These are phyloP conservation scores for Chrysemys picta DNA, from an alignment of 2,113 vertebrate genomes.

Conservation along the genomic window DNA sequence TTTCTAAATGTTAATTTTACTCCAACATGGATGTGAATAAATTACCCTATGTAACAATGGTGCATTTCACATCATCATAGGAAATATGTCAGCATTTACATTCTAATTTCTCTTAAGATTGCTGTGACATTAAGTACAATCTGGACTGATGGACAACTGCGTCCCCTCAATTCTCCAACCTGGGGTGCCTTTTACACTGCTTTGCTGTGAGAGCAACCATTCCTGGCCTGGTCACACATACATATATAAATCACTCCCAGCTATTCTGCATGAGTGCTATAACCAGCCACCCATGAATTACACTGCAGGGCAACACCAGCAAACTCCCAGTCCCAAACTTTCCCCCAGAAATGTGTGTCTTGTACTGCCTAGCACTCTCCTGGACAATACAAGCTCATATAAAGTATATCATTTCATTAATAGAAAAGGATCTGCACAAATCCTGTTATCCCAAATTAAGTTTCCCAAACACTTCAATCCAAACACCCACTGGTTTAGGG, in stretches of 20 bases:
- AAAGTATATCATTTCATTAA: no score
- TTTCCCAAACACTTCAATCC: no score
- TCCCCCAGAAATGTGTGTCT: no score
- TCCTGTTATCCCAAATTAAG: no score
- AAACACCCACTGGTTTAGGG: no score
- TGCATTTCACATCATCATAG: background rate
- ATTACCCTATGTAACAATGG: background rate
- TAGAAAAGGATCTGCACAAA: no score
- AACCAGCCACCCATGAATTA: background rate
- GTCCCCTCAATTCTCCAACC: background rate
- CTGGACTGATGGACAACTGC: background rate
- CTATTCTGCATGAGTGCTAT: background rate
- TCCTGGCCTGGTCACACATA: background rate
- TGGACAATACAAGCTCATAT: no score
- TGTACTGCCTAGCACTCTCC: no score
- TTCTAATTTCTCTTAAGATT: background rate
- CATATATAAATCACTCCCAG: background rate
- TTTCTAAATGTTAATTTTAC: background rate
- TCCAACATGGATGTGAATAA: background rate
- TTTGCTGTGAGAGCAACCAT: background rate
- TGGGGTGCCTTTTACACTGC: background rate
- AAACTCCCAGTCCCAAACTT: background rate
- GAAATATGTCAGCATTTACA: background rate
- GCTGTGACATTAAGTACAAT: background rate
- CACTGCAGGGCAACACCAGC: background rate